Evolutionary conservation across 2,888 invertebrate species (phyloP).

Genomic region (Lapara coniferarum): DNA sequence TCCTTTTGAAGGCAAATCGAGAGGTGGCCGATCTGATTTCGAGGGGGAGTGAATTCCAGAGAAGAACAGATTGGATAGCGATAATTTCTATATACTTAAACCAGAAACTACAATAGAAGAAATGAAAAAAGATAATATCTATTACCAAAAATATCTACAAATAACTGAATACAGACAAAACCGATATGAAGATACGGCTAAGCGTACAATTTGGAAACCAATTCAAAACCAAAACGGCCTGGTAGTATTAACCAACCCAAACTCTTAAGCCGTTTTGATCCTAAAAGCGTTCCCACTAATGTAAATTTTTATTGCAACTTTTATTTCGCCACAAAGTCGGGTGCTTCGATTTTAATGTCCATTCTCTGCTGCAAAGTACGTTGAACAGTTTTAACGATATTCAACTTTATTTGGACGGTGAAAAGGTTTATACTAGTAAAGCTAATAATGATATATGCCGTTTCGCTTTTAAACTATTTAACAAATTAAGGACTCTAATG

Average conservation of each 20-base stretch:
- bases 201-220: not conserved
- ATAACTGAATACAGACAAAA: not conserved
- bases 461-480: conserved; percentile 38
- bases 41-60: too few relatives aligned
- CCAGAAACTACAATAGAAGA: too few relatives aligned
- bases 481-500: conserved; percentile 58
- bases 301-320: conserved; percentile 43
- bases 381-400: not conserved
- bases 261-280: not conserved
- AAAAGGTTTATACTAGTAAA: not conserved
- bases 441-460: conserved; percentile 27
- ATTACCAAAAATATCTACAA: not conserved
- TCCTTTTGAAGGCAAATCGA: too few relatives aligned
- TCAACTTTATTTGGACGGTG: not conserved
- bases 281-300: conserved; percentile 36
- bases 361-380: conserved; percentile 33
- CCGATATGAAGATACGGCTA: not conserved
- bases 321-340: conserved; percentile 42
- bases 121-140: too few relatives aligned
- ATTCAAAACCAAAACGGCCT: not conserved
- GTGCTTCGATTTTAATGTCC: conserved; percentile 38
- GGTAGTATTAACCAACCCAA: not conserved
- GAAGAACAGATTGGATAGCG: too few relatives aligned
- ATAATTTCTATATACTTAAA: too few relatives aligned
- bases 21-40: too few relatives aligned